Conservation (phyloP, 2,888 invertebrate genomes). For the Leucania comma region DNA sequence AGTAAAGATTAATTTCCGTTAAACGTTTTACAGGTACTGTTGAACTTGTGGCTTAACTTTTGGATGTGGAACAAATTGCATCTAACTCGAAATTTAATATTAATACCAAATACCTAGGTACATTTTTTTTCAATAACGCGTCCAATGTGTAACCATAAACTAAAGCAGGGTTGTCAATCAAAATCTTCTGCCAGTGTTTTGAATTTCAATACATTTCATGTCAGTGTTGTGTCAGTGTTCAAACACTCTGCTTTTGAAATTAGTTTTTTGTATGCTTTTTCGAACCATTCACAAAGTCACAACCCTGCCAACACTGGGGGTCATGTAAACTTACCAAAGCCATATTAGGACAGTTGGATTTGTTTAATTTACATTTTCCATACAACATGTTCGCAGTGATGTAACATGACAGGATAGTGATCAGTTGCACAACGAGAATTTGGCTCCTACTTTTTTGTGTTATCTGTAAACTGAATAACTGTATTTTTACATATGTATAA, state of each 20-base stretch:
- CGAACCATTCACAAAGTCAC: slow-evolving; percentile 3
- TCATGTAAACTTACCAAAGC: slow-evolving; percentile 46
- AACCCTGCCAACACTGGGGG: slow-evolving; percentile 35
- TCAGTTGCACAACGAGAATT: slow-evolving; percentile 58
- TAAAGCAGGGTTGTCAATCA: slow-evolving; percentile 35
- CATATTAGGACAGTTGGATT: slow-evolving; percentile 68
- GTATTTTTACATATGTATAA: slow-evolving; percentile 8
- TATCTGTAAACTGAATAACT: slow-evolving; percentile 37
- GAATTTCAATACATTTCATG: neutral
- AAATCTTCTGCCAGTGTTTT: too few species aligned
- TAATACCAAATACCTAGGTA: slow-evolving; percentile 53
- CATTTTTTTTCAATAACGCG: slow-evolving; percentile 72
- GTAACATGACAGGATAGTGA: slow-evolving; percentile 63
- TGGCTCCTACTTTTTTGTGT: slow-evolving; percentile 42
- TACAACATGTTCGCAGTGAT: slow-evolving; percentile 57
- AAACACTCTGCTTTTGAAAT: neutral
- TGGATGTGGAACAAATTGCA: slow-evolving; percentile 44
- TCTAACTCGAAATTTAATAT: slow-evolving; percentile 41
- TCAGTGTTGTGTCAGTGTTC: neutral
- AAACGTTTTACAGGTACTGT: slow-evolving; percentile 14
- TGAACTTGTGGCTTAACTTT: slow-evolving; percentile 37
- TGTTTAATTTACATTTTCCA: slow-evolving; percentile 69
- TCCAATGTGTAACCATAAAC: slow-evolving; percentile 34
- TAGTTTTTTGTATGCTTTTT: slow-evolving; percentile 1
- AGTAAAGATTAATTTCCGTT: slow-evolving; percentile 50